Evolutionary conservation across 2,888 invertebrate genomes (phyloP).

Genomic region (Falcaria lacertinaria): DNA sequence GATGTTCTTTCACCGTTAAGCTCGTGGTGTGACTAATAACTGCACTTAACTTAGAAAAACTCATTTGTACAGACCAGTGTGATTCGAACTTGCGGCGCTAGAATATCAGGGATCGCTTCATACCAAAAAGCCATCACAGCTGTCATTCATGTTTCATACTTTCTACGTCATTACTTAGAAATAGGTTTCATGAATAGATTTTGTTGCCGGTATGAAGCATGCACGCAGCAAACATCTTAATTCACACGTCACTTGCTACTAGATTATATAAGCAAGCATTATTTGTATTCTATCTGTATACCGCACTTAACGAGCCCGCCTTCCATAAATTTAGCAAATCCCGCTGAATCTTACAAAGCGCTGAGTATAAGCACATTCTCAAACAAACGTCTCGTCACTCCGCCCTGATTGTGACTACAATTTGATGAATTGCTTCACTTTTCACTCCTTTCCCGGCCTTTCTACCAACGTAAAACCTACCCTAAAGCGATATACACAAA

Average conservation of each 20-base stretch:
- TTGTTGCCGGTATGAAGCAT: not conserved
- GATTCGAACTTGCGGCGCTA: too few relatives aligned
- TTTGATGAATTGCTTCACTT: conserved; percentile 62
- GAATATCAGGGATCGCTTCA: too few relatives aligned
- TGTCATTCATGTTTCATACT: too few relatives aligned
- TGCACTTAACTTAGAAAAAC: too few relatives aligned
- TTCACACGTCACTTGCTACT: not conserved
- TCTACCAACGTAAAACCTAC: conserved; percentile 5
- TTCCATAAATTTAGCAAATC: conserved; percentile 51
- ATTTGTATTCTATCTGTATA: conserved; percentile 37
- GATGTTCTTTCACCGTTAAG: too few relatives aligned
- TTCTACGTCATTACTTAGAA: too few relatives aligned
- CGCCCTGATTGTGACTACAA: conserved; percentile 59
- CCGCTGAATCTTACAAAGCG: conserved; percentile 41
- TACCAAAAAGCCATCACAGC: too few relatives aligned
- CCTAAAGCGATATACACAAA: conserved; percentile 4
- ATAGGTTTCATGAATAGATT: too few relatives aligned
- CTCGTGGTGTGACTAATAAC: too few relatives aligned
- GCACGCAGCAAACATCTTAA: not conserved
- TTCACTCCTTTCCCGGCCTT: conserved; percentile 29
- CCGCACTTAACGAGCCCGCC: conserved; percentile 43
- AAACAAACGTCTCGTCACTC: conserved; percentile 51
- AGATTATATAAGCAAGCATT: conserved; percentile 18
- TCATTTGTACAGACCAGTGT: too few relatives aligned
- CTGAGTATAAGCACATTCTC: conserved; percentile 31